Conservation (phyloP, 2,113 vertebrate genomes). For the Lepisosteus osseus region DNA sequence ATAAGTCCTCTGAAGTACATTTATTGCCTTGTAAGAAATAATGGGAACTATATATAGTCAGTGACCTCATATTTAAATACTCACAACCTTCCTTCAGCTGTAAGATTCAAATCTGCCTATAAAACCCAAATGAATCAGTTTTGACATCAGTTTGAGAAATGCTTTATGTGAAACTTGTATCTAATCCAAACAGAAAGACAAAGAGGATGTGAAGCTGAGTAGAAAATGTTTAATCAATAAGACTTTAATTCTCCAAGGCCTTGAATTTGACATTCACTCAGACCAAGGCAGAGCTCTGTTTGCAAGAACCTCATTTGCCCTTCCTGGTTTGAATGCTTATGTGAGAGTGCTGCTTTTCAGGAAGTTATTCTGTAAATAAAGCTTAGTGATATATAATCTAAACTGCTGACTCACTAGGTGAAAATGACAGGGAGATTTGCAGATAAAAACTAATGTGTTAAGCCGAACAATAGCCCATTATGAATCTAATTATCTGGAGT, state of each 20-base stretch:
- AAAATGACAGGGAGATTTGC: not conserved
- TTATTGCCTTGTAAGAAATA: no score
- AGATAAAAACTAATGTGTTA: no score
- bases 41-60: no score
- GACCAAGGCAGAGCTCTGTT: constrained; percentile 15
- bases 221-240: constrained; percentile 50
- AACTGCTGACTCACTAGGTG: no score
- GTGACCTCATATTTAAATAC: no score
- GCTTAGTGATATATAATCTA: no score
- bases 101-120: no score
- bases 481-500: not conserved
- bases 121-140: no score
- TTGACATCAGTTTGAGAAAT: constrained; percentile 7
- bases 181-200: constrained; percentile 45
- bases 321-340: not conserved
- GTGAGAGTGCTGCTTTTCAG: no score
- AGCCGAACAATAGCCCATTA: no score
- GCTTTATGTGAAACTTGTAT: constrained; percentile 44
- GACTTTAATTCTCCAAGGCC: constrained; percentile 31
- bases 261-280: constrained; percentile 41
- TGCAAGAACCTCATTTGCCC: not conserved
- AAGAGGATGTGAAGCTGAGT: constrained; percentile 22
- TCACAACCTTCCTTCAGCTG: no score
- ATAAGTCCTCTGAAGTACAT: no score
- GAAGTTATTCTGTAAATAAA: not conserved